Evolutionary conservation across 2,888 invertebrate species (phyloP), one percentile per base, ranked within the genome.

Genomic region (Antheraea yamamai): DNA sequence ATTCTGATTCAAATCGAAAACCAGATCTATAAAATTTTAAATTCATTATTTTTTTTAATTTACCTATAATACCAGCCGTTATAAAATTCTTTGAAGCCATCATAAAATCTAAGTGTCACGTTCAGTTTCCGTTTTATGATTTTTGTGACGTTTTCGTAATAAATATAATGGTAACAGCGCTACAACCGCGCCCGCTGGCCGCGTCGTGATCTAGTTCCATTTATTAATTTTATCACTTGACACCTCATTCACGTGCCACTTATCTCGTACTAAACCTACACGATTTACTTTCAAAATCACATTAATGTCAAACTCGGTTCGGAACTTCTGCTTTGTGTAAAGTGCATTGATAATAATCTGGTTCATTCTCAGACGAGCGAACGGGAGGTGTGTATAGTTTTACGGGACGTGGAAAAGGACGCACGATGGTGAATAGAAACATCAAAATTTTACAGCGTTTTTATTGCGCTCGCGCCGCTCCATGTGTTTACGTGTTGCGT

Each of bases 401-500:
- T 12, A 0, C 0, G 20, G 7, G 47, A 2, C 89, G 76, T 81
- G 2, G 86, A 91, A 76, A 12, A 82, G 79, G 88, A 90, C 55
- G 78, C 83, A 64, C n/a, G 82, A 83, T 84, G 82, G 87, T 92
- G 93, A 92, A 94, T 94, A 93, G 94, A 94, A 93, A 95, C 94
- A 94, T 95, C 92, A 95, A 94, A 95, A 93, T 93, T 94, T 95
- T 94, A 95, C 94, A 94, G 90, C 94, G 82, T 93, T 94, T 95
- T 95, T 94, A 95, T 93, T 93, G 91, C 93, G 90, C 88, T 79
- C 86, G 88, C 89, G 89, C 87, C 85, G 92, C 88, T 89, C 82
- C 82, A 81, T 82, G 85, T 94, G 94, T 95, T 94, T 94, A 94
- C 90, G 88, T 82, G 88, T 81, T 81, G 90, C 92, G 92, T 94